Conservation (phyloP, 2,113 vertebrate species). For the Leptosomus discolor region DNA sequence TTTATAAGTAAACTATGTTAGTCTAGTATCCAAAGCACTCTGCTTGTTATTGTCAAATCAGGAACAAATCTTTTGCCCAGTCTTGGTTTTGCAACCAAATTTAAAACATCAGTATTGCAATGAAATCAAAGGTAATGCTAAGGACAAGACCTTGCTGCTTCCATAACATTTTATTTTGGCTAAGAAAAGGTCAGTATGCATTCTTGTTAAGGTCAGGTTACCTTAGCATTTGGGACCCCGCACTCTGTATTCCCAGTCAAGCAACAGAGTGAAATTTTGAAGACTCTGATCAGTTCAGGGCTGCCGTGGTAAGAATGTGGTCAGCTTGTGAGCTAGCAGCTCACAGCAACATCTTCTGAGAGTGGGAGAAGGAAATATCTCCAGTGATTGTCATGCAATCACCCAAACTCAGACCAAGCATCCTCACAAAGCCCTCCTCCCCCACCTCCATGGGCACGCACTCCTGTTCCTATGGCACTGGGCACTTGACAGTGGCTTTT, state of each 20-base stretch:
- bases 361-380: background rate
- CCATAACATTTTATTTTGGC: background rate
- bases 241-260: background rate
- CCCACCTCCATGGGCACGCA: background rate
- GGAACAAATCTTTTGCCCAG: background rate
- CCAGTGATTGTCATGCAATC: background rate
- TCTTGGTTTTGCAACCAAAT: slow-evolving; percentile 13
- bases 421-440: background rate
- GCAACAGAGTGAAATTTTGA: background rate
- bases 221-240: background rate
- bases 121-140: background rate
- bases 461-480: background rate
- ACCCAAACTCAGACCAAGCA: background rate
- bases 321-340: background rate
- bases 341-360: background rate
- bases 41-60: background rate
- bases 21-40: background rate
- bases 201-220: background rate
- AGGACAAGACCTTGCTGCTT: background rate
- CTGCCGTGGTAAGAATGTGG: background rate
- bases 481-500: background rate
- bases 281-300: background rate
- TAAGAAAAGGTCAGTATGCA: background rate
- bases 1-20: background rate
- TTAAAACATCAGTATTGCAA: background rate